Conservation (phyloP, 23 tunicate genomes). For the Ciona savignyi region DNA sequence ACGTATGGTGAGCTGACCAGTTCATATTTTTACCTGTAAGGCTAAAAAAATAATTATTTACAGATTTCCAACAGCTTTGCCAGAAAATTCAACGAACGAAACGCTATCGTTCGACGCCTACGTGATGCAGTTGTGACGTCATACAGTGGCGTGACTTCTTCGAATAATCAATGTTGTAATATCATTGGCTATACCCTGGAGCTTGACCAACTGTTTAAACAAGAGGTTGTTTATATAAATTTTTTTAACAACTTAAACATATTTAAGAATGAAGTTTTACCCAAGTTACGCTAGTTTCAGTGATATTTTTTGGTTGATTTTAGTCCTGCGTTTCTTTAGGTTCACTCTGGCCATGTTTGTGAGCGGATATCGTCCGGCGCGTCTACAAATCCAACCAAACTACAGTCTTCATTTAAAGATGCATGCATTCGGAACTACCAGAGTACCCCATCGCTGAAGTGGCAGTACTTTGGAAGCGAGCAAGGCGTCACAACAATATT, state of each 20-base stretch:
- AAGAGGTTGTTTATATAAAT: no score
- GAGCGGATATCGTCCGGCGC: constrained; percentile 3
- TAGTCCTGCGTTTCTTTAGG: background rate
- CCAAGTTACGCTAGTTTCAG: no score
- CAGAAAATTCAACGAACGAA: background rate
- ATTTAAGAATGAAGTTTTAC: no score
- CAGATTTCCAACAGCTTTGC: background rate
- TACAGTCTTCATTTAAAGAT: constrained; percentile 17
- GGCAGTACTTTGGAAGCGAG: constrained; percentile 70
- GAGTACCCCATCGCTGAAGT: constrained; percentile 19
- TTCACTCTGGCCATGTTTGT: constrained; percentile 3
- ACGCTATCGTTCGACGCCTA: background rate
- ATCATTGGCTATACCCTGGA: background rate
- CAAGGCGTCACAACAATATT: constrained; percentile 35
- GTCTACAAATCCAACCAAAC: background rate
- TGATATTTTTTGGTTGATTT: no score
- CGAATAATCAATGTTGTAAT: background rate
- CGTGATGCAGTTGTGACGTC: constrained; percentile 9
- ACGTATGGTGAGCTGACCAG: no score
- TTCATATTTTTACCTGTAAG: no score
- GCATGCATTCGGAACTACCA: constrained; percentile 31
- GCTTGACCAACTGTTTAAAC: constrained; percentile 5
- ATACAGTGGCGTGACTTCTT: background rate
- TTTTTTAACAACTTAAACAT: no score
- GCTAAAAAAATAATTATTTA: no score